A percentile compares a stretch with the other conserved stretches of the same genome.
phyloP scores from a whole-genome alignment of 2,888 invertebrate genomes.

The Prosopocoilus inquinatus region DNA sequence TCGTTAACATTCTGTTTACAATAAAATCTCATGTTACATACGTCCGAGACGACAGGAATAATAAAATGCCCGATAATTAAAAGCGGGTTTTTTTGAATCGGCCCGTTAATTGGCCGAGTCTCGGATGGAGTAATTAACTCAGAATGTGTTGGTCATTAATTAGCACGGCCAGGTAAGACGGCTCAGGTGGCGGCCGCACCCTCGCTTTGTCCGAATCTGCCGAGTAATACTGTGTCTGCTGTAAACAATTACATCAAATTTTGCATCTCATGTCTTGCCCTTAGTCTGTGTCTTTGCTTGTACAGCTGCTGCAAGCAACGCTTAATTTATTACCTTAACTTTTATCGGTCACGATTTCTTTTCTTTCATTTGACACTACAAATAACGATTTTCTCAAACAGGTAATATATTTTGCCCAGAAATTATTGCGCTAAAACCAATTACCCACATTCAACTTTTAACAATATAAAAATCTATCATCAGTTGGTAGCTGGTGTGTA shows the following conservation, averaged over 20 bases:
- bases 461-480: too few relatives aligned
- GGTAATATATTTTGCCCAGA: too few relatives aligned
- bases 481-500: too few relatives aligned
- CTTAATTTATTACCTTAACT: neutral
- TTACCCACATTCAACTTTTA: too few relatives aligned
- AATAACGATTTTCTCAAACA: too few relatives aligned
- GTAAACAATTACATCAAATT: conserved; percentile 34
- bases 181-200: conserved; percentile 22
- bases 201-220: conserved; percentile 35
- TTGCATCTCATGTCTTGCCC: conserved; percentile 29
- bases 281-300: conserved; percentile 4
- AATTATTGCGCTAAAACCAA: too few relatives aligned
- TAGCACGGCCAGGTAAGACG: conserved; percentile 33
- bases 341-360: too few relatives aligned
- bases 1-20: conserved; percentile 44
- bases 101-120: conserved; percentile 46
- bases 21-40: conserved; percentile 41
- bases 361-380: too few relatives aligned
- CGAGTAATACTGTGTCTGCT: conserved; percentile 32
- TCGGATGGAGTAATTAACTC: conserved; percentile 45
- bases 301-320: neutral
- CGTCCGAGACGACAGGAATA: conserved; percentile 33
- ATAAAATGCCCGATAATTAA: conserved; percentile 47
- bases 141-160: conserved; percentile 47
- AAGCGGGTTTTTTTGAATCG: conserved; percentile 44